Evolutionary conservation across 1,140 invertebrate genomes (phyloP), one percentile per base, ranked within the genome.

Genomic region (Hestina assimilis): DNA sequence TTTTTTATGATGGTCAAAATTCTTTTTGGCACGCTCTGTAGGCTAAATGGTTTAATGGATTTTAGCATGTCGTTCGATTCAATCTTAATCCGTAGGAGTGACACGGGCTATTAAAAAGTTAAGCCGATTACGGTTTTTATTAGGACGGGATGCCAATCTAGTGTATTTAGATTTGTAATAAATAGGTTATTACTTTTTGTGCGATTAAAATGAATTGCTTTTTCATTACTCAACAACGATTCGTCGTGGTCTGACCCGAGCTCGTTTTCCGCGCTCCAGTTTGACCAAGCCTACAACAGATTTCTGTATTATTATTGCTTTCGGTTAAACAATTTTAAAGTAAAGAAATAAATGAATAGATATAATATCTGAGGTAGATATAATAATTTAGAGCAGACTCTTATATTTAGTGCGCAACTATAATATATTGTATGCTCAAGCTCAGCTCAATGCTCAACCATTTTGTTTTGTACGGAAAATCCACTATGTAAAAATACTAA

Each of bases 211-310:
- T 14, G 14, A 35, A 17, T 14, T n/a, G 12, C 31, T 15, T 14
- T 4, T 12, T 35, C 31, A 31, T 47, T 47, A 47, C 43, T 47
- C 43, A 47, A 47, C 20, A 47, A 26, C 28, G 29, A 47, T 47
- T 47, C 17, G 43, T 47, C 43, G 43, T 3, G 15, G 43, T n/a
- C 14, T 31, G 43, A 47, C 17, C 43, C 12, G 43, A 4, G 12
- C 31, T 14, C 43, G 31, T 15, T 35, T 35, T 35, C 15, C 4
- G 31, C 15, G 31, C 14, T 14, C 31, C 12, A 35, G 31, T 15
- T 35, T n/a, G 5, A 35, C 14, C 31, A 15, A 35, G 31, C 31
- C 12, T 17, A 35, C 15, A 35, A 12, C 31, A 14, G 31, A 15
- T 17, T 5, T 4, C 9, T 35, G 12, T 15, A 35, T 35, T 28